These are phyloP conservation scores for Spondyliosoma cantharus DNA, from an alignment of 2,797 vertebrate species.

Conservation along the genomic window DNA sequence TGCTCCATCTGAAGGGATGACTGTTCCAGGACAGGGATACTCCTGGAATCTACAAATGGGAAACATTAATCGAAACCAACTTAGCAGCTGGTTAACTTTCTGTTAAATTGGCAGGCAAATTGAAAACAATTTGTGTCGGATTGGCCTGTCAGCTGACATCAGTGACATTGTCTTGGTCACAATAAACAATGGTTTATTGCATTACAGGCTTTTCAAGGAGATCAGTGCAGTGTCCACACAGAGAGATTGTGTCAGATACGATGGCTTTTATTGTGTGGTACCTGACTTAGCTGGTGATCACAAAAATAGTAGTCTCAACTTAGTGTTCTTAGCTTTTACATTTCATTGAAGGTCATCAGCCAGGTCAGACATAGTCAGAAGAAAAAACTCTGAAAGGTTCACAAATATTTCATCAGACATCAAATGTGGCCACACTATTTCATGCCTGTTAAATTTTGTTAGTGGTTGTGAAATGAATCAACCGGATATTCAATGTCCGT, in stretches of 20 bases:
- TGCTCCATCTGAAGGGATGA: conserved; percentile 90
- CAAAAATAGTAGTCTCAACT: conserved; percentile 19
- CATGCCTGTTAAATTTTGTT: conserved; percentile 25
- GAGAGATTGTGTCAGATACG: conserved; percentile 23
- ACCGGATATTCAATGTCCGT: conserved; percentile 17
- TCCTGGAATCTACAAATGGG: conserved; percentile 26
- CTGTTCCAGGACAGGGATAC: conserved; percentile 23
- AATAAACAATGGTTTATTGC: conserved; percentile 45
- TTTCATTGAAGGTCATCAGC: conserved; percentile 38
- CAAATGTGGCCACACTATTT: conserved; percentile 45
- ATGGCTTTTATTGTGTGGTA: conserved; percentile 39
- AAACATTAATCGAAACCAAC: conserved; percentile 42
- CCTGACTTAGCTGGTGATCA: conserved; percentile 39
- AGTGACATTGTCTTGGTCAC: conserved; percentile 48
- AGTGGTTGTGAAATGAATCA: conserved; percentile 39
- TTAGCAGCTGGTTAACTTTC: conserved; percentile 49
- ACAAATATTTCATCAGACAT: conserved; percentile 28
- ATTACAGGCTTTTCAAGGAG: conserved; percentile 50
- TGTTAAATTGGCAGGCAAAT: conserved; percentile 37
- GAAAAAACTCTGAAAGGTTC: conserved; percentile 36
- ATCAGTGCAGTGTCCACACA: conserved; percentile 41
- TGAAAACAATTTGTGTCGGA: conserved; percentile 31
- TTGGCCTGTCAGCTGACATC: conserved; percentile 38
- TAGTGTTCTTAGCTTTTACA: conserved; percentile 47
- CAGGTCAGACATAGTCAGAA: conserved; percentile 9